Conservation (phyloP, 2,888 invertebrate genomes). For the Pseudococcus viburni region DNA sequence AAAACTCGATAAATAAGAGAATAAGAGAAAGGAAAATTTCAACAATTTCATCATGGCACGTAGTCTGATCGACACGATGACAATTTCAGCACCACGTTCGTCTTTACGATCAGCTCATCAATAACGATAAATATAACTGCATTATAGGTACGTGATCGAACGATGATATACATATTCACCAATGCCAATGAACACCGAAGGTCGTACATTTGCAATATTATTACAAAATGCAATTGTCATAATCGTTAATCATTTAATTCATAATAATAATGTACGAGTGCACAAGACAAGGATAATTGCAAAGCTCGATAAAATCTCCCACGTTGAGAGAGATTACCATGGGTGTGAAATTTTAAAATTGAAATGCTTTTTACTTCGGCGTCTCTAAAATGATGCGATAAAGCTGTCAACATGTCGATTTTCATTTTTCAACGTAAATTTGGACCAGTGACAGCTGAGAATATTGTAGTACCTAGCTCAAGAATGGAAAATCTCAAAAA, state of each 20-base stretch:
- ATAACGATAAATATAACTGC: conserved; percentile 21
- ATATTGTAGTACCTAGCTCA: neutral
- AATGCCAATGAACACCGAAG: conserved; percentile 30
- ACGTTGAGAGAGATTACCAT: neutral
- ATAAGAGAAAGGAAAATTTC: neutral
- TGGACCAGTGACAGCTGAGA: neutral
- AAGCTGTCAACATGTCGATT: neutral
- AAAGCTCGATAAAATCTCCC: neutral
- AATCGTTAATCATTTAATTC: neutral
- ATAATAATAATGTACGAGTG: neutral
- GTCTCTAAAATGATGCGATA: neutral
- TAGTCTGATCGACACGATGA: neutral
- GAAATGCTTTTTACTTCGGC: neutral
- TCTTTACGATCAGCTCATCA: conserved; percentile 4
- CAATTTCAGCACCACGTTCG: neutral
- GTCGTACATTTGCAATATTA: conserved; percentile 15
- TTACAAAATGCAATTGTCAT: conserved; percentile 13
- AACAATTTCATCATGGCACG: neutral
- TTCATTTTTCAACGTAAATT: neutral
- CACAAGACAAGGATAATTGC: neutral
- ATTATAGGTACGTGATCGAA: neutral
- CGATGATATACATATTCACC: conserved; percentile 19
- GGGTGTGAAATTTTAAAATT: neutral
- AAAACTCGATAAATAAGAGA: neutral
- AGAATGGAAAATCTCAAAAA: neutral